Evolutionary conservation across 2,888 invertebrate species (phyloP).

Genomic region (Tenthredo amoena): DNA sequence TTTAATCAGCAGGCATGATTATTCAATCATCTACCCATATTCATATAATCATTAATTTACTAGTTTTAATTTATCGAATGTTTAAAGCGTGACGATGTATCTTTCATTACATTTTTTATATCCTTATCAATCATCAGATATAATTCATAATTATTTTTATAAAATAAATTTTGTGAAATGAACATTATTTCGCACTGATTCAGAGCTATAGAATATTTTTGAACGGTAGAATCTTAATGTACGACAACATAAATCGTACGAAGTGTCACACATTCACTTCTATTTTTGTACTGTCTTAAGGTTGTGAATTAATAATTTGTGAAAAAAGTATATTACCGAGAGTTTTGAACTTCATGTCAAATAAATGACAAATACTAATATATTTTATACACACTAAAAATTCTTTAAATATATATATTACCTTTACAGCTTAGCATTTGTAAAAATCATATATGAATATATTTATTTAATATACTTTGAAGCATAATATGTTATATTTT

Average conservation of each 20-base stretch:
- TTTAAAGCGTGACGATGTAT: not conserved
- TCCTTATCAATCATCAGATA: not conserved
- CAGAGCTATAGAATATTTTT: not conserved
- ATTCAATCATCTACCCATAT: not conserved
- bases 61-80: not conserved
- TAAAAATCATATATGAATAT: not conserved
- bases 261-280: not conserved
- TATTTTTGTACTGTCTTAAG: not conserved
- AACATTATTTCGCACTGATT: not conserved
- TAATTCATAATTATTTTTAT: not conserved
- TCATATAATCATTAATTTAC: not conserved
- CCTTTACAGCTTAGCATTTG: not conserved
- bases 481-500: not conserved
- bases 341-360: not conserved
- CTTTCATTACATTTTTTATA: too few species aligned
- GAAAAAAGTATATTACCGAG: not conserved
- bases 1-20: not conserved
- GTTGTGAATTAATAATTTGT: not conserved
- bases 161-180: not conserved
- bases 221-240: not conserved
- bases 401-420: not conserved
- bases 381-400: not conserved
- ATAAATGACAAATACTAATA: not conserved
- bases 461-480: conserved; percentile 7
- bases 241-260: not conserved